Evolutionary conservation across 2,113 vertebrate species (phyloP), one percentile per base, ranked within the genome.

Genomic region (Charadrius vociferus): DNA sequence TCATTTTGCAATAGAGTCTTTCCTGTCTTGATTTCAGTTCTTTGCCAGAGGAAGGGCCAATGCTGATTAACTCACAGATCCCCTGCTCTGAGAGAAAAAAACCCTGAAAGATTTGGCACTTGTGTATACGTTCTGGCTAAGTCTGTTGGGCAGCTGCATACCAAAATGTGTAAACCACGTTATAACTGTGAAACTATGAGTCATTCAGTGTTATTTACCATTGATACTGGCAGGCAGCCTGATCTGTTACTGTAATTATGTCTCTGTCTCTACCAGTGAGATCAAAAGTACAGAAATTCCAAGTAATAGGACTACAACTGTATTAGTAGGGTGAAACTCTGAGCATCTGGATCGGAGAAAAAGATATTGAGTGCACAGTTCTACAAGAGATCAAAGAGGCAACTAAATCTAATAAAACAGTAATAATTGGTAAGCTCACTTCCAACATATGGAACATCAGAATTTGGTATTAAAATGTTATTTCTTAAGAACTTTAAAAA

Each of bases 231-330:
- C 65, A 77, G 75, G 62, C 95, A 88, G 90, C 88, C 93, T 88
- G 94, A 92, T 92, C 96, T 96, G 90, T 97, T 96, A 84, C 97
- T 97, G 96, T 95, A 93, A 92, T 94, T 96, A 95, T 96, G 95
- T 94, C 88, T 97, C 96, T 96, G 88, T 95, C 97, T 94, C 94
- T 96, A 97, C 93, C 95, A 94, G 87, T 75, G 92, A 97, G 96
- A 95, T 97, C 93, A 97, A 94, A 97, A 97, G 95, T 96, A 93
- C 91, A 96, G 91, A 94, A 96, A 96, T 97, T 95, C 95, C 93
- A 96, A 95, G 94, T 96, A 96, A 97, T 97, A 95, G 94, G 87
- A 95, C 87, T 97, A 96, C 95, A 97, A 93, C 87, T 73, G 14
- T 91, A 95, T 92, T 92, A 91, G 93, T 81, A 81, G 78, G 81